Conservation (phyloP, 2,888 invertebrate species). For the Heliconius aoede region DNA sequence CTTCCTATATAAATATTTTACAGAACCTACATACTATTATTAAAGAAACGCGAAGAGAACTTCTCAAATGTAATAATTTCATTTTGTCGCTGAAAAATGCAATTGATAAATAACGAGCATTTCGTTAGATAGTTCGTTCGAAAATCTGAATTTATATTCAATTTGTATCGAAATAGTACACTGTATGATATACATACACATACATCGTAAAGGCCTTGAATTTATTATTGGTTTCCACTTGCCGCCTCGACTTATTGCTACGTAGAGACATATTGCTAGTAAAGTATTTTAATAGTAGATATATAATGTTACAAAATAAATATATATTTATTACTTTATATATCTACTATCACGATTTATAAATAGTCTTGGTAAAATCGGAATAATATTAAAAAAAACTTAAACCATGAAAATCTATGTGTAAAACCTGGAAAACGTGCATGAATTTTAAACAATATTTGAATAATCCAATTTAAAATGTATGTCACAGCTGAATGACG, state of each 20-base stretch:
- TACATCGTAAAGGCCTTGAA: conserved; percentile 44
- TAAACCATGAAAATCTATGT: not conserved
- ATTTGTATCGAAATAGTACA: conserved; percentile 39
- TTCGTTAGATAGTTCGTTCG: conserved; percentile 15
- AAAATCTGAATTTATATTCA: conserved; percentile 27
- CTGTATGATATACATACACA: conserved; percentile 16
- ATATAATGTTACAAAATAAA: not conserved
- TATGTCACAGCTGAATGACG: conserved; percentile 14
- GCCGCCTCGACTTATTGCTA: conserved; percentile 37
- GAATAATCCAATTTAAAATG: conserved; percentile 16
- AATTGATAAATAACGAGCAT: conserved; percentile 18
- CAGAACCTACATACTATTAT: not conserved
- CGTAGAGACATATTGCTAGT: conserved; percentile 27
- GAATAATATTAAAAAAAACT: not conserved
- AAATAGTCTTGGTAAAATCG: not conserved
- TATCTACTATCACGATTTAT: too few relatives aligned
- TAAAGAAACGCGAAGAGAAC: conserved; percentile 11
- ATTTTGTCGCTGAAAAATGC: conserved; percentile 9
- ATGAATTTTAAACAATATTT: conserved; percentile 12
- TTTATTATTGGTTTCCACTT: conserved; percentile 44
- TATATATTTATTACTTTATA: too few relatives aligned
- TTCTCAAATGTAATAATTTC: conserved; percentile 12
- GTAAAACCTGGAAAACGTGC: not conserved
- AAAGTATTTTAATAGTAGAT: not conserved
- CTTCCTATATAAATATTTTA: not conserved